phyloP scores from a whole-genome alignment of 2,113 vertebrate genomes.

The Numida meleagris region DNA sequence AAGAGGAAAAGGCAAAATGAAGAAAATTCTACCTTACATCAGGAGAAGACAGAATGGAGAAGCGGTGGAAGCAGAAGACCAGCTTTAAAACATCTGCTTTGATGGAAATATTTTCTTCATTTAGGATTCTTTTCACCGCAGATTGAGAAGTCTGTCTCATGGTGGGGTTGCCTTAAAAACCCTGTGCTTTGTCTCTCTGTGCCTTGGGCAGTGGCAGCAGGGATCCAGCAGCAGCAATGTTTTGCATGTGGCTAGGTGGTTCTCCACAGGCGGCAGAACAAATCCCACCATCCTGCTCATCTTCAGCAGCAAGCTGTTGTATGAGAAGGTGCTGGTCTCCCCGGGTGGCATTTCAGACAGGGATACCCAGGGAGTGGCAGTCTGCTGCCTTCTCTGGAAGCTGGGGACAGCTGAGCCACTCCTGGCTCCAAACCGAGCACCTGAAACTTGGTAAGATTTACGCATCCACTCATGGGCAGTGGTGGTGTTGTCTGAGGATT shows the following conservation, averaged over 20 bases:
- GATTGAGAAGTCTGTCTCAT: neutral
- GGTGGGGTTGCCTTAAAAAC: neutral
- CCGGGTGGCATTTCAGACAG: neutral
- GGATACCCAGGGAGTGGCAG: neutral
- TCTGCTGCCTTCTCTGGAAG: neutral
- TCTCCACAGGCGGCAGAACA: neutral
- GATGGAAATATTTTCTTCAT: neutral
- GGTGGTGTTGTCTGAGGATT: neutral
- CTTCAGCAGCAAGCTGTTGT: neutral
- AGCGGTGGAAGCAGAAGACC: neutral
- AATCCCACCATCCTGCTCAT: neutral
- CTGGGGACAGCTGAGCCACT: neutral
- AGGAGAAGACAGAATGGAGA: neutral
- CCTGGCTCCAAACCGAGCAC: neutral
- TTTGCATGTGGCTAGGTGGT: accelerated
- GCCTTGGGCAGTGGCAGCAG: accelerated
- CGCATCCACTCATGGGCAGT: neutral
- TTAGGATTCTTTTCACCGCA: neutral
- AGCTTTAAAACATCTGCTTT: neutral
- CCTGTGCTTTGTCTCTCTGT: accelerated
- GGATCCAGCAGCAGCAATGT: neutral
- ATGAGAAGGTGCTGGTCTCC: neutral
- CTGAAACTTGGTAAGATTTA: neutral
- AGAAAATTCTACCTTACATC: neutral
- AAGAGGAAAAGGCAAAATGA: neutral